Conservation (phyloP, 2,113 vertebrate genomes). For the Columba janthina region DNA sequence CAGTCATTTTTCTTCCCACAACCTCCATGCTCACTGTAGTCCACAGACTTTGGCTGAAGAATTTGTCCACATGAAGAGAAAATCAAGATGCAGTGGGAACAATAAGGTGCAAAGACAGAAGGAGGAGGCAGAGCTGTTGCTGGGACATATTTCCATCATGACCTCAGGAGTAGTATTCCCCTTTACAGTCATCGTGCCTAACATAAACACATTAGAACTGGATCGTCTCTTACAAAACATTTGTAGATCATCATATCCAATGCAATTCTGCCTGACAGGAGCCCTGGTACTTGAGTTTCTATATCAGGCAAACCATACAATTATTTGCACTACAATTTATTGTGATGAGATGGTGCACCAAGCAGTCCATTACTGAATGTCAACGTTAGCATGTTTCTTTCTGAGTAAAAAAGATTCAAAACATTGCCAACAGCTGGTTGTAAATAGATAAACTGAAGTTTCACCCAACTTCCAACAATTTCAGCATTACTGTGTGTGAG, state of each 20-base stretch:
- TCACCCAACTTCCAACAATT: neutral
- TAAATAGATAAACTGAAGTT: neutral
- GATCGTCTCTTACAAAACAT: neutral
- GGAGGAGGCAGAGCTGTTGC: neutral
- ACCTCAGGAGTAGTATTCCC: neutral
- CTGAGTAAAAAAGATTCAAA: neutral
- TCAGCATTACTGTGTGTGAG: neutral
- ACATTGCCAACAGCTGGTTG: neutral
- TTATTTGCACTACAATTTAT: neutral
- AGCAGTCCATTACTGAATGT: neutral
- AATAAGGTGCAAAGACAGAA: neutral
- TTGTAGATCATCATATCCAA: neutral
- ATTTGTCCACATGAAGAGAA: neutral
- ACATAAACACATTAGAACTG: neutral
- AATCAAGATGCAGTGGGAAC: neutral
- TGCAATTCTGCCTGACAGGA: neutral
- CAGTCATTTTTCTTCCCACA: neutral
- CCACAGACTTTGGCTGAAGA: neutral
- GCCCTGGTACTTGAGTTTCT: neutral
- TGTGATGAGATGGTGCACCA: neutral
- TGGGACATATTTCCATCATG: neutral
- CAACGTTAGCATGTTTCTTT: neutral
- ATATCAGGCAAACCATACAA: rapidly evolving
- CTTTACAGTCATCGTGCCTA: neutral
- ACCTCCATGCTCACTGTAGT: neutral